These are phyloP conservation scores for Timema cristinae DNA, from an alignment of 2,888 invertebrate species.

Conservation along the genomic window DNA sequence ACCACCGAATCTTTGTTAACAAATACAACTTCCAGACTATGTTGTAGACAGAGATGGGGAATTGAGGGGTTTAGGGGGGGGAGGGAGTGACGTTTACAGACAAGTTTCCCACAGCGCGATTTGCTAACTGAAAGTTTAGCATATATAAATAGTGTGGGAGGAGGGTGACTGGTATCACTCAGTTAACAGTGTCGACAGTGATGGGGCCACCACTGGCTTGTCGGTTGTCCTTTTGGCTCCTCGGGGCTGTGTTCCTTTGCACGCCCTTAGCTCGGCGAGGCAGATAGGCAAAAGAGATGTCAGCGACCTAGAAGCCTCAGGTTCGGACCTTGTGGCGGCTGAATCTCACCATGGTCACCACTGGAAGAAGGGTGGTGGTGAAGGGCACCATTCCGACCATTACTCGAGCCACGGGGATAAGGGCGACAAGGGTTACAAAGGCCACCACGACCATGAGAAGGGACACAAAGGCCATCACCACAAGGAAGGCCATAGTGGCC, in stretches of 20 bases:
- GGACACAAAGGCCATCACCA: slow-evolving; percentile 58
- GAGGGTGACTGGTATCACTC: neutral
- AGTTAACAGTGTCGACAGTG: neutral
- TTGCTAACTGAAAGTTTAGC: too few relatives aligned
- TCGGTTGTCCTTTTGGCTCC: neutral
- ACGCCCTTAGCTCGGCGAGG: neutral
- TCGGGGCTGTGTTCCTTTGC: neutral
- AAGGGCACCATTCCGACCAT: slow-evolving; percentile 63
- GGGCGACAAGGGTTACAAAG: slow-evolving; percentile 74
- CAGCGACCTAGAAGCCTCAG: slow-evolving; percentile 41
- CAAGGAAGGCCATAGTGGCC: slow-evolving; percentile 55
- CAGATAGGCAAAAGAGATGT: slow-evolving; percentile 19
- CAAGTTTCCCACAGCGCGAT: too few relatives aligned
- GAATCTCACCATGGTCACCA: slow-evolving; percentile 38
- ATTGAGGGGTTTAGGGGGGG: too few relatives aligned
- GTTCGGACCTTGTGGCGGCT: slow-evolving; percentile 30
- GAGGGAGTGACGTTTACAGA: too few relatives aligned
- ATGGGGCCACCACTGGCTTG: neutral
- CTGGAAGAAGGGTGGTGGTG: slow-evolving; percentile 63
- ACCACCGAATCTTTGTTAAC: too few relatives aligned
- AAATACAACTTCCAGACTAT: too few relatives aligned
- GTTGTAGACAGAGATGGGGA: too few relatives aligned
- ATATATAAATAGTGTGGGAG: too few relatives aligned
- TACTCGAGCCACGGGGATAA: slow-evolving; percentile 69
- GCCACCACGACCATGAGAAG: slow-evolving; percentile 71